Evolutionary conservation across 2,113 vertebrate genomes (phyloP), one percentile per base, ranked within the genome.

Genomic region (Oncorhynchus nerka): DNA sequence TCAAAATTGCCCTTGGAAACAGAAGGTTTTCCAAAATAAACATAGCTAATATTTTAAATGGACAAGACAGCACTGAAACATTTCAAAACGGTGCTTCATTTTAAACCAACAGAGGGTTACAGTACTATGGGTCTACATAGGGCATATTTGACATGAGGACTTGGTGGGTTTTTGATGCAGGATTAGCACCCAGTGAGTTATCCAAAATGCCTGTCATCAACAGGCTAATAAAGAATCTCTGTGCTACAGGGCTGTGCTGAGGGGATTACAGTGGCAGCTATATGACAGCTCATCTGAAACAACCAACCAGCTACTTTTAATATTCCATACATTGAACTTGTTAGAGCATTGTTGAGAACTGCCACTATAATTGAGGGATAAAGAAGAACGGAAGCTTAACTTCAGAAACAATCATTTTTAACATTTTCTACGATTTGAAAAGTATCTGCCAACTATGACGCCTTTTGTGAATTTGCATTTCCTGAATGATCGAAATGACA

Each of bases 201-300:
- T 51, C 9, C 75, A 81, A 75, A 81, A 32, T 82, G 78, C 75
- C 22, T 70, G 65, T 76, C 75, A 82, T 87, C 86, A 79, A 76
- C 22, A 19, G 78, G 73, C 70, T 77, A 68, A 84, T 81, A 81
- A 79, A 24, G 49, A 84, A 78, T 65, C 39, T 80, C 67, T 75
- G 34, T 55, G 77, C 86, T 73, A 72, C 62, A 74, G 80, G 79
- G 86, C 82, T 55, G 67, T 79, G 80, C 76, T 88, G 87, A 87
- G 82, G 79, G 89, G 89, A 91, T 92, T 90, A 92, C 65, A 75
- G 84, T 82, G 83, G 81, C 77, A 84, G 85, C 89, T 89, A 85
- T 87, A 86, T 89, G 87, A 86, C 87, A 86, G 84, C 81, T 87
- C 83, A 87, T 88, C 78, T 8, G 39, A 45, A 45, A 45, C 39